A percentile compares a stretch with the other conserved stretches of the same genome.
Evolutionary conservation across 2,797 vertebrate genomes (phyloP).

Genomic region (Girardinus metallicus): DNA sequence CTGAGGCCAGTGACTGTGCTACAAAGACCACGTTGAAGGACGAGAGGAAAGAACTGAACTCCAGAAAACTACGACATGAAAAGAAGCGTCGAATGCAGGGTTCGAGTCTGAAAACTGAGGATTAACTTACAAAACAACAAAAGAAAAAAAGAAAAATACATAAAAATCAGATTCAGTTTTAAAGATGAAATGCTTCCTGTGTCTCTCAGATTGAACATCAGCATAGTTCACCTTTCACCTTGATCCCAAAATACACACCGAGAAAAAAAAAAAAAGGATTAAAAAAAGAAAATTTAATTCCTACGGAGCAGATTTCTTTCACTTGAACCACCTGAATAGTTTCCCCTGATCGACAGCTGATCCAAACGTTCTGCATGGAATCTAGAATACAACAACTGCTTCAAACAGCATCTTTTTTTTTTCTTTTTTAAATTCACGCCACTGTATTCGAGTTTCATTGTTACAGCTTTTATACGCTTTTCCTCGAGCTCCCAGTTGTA

Average conservation of each 20-base stretch:
- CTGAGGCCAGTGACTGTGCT: slow-evolving; percentile 86
- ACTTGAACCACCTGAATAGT: slow-evolving; percentile 58
- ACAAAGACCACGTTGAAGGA: slow-evolving; percentile 81
- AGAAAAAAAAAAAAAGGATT: slow-evolving; percentile 54
- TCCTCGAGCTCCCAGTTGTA: slow-evolving; percentile 67
- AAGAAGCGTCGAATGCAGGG: slow-evolving; percentile 75
- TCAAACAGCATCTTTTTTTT: slow-evolving; percentile 74
- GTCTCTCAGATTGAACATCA: slow-evolving; percentile 72
- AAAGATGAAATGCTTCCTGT: slow-evolving; percentile 79
- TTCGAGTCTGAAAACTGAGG: slow-evolving; percentile 74
- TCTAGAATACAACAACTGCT: slow-evolving; percentile 83
- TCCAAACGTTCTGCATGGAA: slow-evolving; percentile 78
- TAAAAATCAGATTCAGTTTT: slow-evolving; percentile 72
- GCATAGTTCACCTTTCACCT: slow-evolving; percentile 69
- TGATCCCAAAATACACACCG: slow-evolving; percentile 79
- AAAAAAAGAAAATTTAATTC: slow-evolving; percentile 57
- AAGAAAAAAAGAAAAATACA: slow-evolving; percentile 43
- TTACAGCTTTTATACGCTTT: slow-evolving; percentile 76
- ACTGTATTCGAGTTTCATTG: slow-evolving; percentile 75
- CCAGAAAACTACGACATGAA: slow-evolving; percentile 84
- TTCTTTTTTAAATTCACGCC: slow-evolving; percentile 73
- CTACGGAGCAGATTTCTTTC: slow-evolving; percentile 74
- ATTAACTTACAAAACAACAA: slow-evolving; percentile 72
- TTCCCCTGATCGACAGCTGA: slow-evolving; percentile 74
- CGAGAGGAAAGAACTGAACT: slow-evolving; percentile 69